Evolutionary conservation across 2,113 vertebrate species (phyloP).

Genomic region (Ageneiosus marmoratus): DNA sequence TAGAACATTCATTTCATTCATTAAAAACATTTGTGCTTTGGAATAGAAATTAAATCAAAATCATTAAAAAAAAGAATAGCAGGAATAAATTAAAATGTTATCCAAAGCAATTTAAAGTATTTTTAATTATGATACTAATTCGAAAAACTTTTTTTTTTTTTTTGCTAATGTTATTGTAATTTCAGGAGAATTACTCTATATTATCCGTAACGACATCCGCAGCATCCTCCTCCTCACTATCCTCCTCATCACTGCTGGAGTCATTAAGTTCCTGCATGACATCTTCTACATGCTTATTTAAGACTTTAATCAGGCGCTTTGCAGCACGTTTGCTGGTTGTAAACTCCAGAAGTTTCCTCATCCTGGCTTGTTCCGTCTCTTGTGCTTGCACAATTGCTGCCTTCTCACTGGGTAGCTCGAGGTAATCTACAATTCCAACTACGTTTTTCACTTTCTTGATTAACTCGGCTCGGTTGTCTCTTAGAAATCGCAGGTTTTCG

Average conservation of each 20-base stretch:
- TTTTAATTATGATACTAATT: not conserved
- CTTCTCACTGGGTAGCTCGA: slow-evolving; percentile 32
- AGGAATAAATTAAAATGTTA: not conserved
- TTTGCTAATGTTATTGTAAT: not conserved
- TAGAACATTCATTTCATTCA: not conserved
- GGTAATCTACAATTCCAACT: slow-evolving; percentile 44
- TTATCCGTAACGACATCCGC: not conserved
- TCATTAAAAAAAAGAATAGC: too few relatives aligned
- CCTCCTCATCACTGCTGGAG: not conserved
- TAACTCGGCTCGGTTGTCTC: not conserved
- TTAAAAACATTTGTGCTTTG: not conserved
- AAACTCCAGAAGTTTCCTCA: slow-evolving; percentile 51
- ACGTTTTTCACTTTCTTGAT: slow-evolving; percentile 42
- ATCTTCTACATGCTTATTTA: slow-evolving; percentile 5
- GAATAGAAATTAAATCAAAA: too few relatives aligned
- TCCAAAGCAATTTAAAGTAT: not conserved
- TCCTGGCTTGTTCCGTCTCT: slow-evolving; percentile 21
- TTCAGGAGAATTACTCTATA: not conserved
- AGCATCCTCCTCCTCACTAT: not conserved
- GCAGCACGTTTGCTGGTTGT: slow-evolving; percentile 24
- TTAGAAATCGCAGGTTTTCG: slow-evolving; percentile 33
- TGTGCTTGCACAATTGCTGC: slow-evolving; percentile 30
- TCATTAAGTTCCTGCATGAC: slow-evolving; percentile 46
- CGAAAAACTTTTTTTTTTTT: not conserved
- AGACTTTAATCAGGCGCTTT: slow-evolving; percentile 36